Evolutionary conservation across 2,797 vertebrate species (phyloP).

Genomic region (Aeoliscus strigatus): DNA sequence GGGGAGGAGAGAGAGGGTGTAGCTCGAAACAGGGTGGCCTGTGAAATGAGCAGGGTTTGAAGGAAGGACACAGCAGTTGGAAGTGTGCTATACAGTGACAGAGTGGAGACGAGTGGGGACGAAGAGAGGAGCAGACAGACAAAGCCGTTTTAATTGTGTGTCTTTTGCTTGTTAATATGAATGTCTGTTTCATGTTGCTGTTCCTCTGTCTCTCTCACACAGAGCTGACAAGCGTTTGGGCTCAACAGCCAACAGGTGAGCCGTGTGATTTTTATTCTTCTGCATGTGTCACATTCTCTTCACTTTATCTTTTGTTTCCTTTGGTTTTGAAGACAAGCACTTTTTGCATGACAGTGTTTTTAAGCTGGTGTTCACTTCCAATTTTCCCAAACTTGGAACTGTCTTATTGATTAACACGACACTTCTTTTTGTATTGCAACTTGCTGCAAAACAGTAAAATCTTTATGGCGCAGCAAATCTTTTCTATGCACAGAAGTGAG

Average conservation of each 20-base stretch:
- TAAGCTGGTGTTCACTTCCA: neutral
- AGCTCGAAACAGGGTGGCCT: too few relatives aligned
- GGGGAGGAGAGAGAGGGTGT: too few relatives aligned
- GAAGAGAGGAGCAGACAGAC: too few relatives aligned
- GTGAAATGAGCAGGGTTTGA: too few relatives aligned
- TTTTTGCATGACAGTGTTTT: neutral
- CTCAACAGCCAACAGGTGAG: conserved; percentile 66
- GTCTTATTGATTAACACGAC: too few relatives aligned
- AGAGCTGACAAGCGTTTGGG: conserved; percentile 41
- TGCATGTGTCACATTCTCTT: neutral
- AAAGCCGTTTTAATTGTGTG: too few relatives aligned
- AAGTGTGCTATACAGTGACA: too few relatives aligned
- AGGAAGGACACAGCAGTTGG: too few relatives aligned
- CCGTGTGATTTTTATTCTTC: neutral
- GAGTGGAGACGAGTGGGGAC: too few relatives aligned
- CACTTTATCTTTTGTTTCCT: neutral
- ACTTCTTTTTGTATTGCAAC: conserved; percentile 18
- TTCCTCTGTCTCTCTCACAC: conserved; percentile 51
- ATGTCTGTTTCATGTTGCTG: conserved; percentile 46
- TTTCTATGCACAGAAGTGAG: conserved; percentile 40
- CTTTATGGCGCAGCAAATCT: conserved; percentile 32
- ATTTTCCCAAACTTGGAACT: conserved; percentile 1
- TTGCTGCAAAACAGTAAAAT: conserved; percentile 25
- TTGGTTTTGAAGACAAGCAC: neutral
- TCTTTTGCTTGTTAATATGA: conserved; percentile 48